Conservation (phyloP, 2,113 vertebrate species). For the Andinoacara biseriatus region DNA sequence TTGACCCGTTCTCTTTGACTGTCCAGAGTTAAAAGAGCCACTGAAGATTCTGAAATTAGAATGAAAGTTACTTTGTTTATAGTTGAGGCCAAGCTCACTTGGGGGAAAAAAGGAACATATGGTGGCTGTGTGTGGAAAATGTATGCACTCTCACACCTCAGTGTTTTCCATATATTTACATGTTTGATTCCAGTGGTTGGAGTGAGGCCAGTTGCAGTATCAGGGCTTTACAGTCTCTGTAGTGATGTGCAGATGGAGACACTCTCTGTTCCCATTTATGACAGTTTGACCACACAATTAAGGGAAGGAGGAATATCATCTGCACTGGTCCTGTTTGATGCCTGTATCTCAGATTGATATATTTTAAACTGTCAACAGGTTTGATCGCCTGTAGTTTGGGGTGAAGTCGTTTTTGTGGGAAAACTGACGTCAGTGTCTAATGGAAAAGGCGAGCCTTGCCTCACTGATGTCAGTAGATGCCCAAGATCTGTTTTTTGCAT, state of each 20-base stretch:
- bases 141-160: slow-evolving; percentile 53
- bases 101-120: neutral
- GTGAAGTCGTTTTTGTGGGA: slow-evolving; percentile 51
- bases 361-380: slow-evolving; percentile 47
- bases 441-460: slow-evolving; percentile 47
- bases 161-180: slow-evolving; percentile 61
- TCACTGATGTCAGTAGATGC: slow-evolving; percentile 57
- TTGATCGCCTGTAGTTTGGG: slow-evolving; percentile 61
- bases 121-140: slow-evolving; percentile 20
- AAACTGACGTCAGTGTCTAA: slow-evolving; percentile 69
- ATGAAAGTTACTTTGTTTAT: neutral
- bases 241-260: neutral
- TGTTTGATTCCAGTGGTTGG: slow-evolving; percentile 16
- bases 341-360: slow-evolving; percentile 18
- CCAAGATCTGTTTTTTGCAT: slow-evolving; percentile 70
- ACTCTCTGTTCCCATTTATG: neutral
- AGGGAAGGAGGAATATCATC: neutral
- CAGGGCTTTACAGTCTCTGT: slow-evolving; percentile 1
- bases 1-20: slow-evolving; percentile 32
- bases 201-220: neutral
- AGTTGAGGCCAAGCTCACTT: neutral
- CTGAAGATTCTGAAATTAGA: neutral
- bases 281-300: neutral
- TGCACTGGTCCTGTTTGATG: neutral
- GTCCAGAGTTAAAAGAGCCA: neutral